A percentile compares a stretch with the other conserved stretches of the same genome.
Evolutionary conservation across 2,888 invertebrate genomes (phyloP).

Genomic region (Rhogogaster chlorosoma): DNA sequence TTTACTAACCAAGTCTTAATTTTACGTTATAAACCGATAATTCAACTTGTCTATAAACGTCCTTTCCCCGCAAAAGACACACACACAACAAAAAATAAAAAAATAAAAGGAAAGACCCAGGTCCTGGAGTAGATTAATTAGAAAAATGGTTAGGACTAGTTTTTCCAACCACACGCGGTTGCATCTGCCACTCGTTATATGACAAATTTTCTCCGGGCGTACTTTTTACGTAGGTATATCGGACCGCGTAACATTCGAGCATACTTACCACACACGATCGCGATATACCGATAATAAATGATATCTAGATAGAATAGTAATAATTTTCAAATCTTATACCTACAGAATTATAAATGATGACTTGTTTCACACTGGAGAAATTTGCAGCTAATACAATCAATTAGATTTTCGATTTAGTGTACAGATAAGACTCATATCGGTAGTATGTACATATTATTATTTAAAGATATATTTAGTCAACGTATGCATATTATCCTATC

Average conservation of each 20-base stretch:
- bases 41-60: not conserved
- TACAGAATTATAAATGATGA: not conserved
- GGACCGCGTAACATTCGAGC: not conserved
- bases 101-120: not conserved
- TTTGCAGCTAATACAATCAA: not conserved
- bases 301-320: not conserved
- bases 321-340: not conserved
- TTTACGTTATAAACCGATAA: not conserved
- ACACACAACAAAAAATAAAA: not conserved
- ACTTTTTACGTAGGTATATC: not conserved
- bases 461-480: not conserved
- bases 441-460: not conserved
- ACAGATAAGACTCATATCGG: not conserved
- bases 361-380: not conserved
- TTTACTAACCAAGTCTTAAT: not conserved
- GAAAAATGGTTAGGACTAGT: not conserved
- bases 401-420: not conserved
- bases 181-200: constrained; percentile 46
- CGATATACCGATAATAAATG: not conserved
- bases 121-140: constrained; percentile 5
- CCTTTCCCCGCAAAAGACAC: not conserved
- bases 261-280: constrained; percentile 17
- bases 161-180: constrained; percentile 46
- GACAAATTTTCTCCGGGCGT: not conserved
- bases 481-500: not conserved